A percentile compares a stretch with the other conserved stretches of the same genome.
phyloP scores from a whole-genome alignment of 2,888 invertebrate species.

The Tenthredo mesomela region DNA sequence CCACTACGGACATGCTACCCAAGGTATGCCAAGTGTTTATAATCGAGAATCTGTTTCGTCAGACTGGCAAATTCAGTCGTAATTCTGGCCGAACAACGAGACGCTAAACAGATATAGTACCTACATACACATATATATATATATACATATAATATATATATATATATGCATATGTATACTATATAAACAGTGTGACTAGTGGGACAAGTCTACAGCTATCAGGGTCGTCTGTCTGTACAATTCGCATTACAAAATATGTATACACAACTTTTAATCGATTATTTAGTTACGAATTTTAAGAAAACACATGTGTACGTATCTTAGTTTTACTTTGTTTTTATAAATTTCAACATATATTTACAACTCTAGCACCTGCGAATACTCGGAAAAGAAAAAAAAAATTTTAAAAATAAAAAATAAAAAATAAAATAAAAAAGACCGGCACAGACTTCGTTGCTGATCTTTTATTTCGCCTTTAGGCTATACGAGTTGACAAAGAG shows the following conservation, averaged over 20 bases:
- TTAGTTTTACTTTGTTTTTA: not conserved
- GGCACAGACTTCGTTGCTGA: not conserved
- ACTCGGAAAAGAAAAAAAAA: not conserved
- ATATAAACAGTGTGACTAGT: constrained; percentile 2
- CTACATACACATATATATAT: not conserved
- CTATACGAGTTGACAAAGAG: constrained; percentile 1
- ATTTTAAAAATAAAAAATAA: not conserved
- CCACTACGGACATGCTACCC: constrained; percentile 80
- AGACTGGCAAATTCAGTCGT: constrained; percentile 52
- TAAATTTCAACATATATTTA: not conserved
- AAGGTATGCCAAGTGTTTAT: constrained; percentile 69
- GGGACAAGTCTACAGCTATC: constrained; percentile 9
- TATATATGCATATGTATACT: not conserved
- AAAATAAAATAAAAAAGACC: not conserved
- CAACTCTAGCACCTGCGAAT: not conserved
- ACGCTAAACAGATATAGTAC: constrained; percentile 39
- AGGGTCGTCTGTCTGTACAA: constrained; percentile 7
- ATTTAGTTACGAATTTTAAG: not conserved
- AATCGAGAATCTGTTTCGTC: constrained; percentile 53
- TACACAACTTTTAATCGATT: not conserved
- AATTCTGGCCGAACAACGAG: constrained; percentile 40
- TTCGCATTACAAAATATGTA: constrained; percentile 9
- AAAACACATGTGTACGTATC: not conserved
- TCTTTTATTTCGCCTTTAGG: not conserved
- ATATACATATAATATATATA: not conserved